Evolutionary conservation across 1,140 invertebrate genomes (phyloP).

Genomic region (Aphelinus certus): DNA sequence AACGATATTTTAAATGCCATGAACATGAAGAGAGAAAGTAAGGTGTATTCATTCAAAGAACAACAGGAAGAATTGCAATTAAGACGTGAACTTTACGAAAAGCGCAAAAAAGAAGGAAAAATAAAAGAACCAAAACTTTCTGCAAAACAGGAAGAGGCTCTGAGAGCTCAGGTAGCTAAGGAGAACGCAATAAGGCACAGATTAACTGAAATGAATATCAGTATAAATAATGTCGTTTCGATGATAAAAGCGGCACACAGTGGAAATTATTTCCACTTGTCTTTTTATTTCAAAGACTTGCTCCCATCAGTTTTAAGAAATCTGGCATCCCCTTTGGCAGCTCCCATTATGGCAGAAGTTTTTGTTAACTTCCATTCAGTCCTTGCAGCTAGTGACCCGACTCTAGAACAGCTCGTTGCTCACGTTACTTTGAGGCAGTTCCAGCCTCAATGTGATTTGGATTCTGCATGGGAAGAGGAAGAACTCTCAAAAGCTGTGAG

Average conservation of each 20-base stretch:
- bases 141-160: conserved; percentile 92
- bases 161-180: conserved; percentile 87
- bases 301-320: conserved; percentile 72
- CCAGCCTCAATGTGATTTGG: conserved; percentile 82
- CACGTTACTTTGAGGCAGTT: conserved; percentile 76
- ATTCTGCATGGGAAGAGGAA: conserved; percentile 81
- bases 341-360: conserved; percentile 71
- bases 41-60: conserved; percentile 96
- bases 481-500: conserved; percentile 70
- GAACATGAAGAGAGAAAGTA: conserved; percentile 96
- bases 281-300: conserved; percentile 72
- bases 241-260: conserved; percentile 71
- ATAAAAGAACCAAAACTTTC: conserved; percentile 80
- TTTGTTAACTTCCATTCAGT: conserved; percentile 70
- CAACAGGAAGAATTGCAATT: conserved; percentile 95
- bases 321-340: conserved; percentile 76
- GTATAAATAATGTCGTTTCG: conserved; percentile 71
- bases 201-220: conserved; percentile 72
- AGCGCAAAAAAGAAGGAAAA: conserved; percentile 82
- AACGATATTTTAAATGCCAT: conserved; percentile 73
- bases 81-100: conserved; percentile 91
- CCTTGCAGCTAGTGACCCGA: conserved; percentile 62
- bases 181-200: conserved; percentile 80
- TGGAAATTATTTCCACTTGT: conserved; percentile 73
- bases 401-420: conserved; percentile 70